Conservation (phyloP, 2,113 vertebrate species). For the Chloroceryle aenea region DNA sequence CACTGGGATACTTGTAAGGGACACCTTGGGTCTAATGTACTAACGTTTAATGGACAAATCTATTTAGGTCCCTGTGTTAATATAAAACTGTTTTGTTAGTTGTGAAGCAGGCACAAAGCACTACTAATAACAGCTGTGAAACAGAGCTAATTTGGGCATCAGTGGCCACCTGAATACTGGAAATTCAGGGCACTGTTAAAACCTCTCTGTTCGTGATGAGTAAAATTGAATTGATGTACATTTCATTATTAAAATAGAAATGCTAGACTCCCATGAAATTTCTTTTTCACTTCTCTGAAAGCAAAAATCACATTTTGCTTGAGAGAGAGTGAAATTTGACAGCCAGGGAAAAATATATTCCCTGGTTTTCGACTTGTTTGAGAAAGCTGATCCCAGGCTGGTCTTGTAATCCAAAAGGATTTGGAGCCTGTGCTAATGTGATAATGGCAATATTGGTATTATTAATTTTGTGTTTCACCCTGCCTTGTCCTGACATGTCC, state of each 20-base stretch:
- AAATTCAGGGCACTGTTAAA: constrained; percentile 19
- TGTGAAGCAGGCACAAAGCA: constrained; percentile 62
- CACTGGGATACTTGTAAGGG: constrained; percentile 62
- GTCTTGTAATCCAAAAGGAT: not conserved
- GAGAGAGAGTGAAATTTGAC: not conserved
- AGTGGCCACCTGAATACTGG: constrained; percentile 33
- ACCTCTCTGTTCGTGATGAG: not conserved
- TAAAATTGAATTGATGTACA: not conserved
- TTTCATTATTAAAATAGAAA: constrained; percentile 12
- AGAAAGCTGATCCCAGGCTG: not conserved
- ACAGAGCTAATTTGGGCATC: constrained; percentile 50
- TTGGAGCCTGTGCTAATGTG: not conserved
- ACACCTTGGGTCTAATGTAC: constrained; percentile 71
- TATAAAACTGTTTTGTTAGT: constrained; percentile 70
- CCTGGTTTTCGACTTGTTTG: not conserved
- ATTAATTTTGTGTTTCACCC: not conserved
- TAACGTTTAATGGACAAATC: constrained; percentile 70
- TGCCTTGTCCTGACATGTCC: not conserved
- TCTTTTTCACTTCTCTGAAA: constrained; percentile 7
- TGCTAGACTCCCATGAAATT: not conserved
- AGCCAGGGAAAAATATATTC: not conserved
- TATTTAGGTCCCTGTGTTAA: constrained; percentile 64
- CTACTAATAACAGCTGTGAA: constrained; percentile 62
- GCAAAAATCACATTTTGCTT: not conserved
- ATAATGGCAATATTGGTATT: not conserved